Percentiles rank a stretch among this genome's conserved stretches.
Conservation (phyloP, 30 jellyfish, hydroid and myxozoan genomes). For the Pseudorhiza aurosa region DNA sequence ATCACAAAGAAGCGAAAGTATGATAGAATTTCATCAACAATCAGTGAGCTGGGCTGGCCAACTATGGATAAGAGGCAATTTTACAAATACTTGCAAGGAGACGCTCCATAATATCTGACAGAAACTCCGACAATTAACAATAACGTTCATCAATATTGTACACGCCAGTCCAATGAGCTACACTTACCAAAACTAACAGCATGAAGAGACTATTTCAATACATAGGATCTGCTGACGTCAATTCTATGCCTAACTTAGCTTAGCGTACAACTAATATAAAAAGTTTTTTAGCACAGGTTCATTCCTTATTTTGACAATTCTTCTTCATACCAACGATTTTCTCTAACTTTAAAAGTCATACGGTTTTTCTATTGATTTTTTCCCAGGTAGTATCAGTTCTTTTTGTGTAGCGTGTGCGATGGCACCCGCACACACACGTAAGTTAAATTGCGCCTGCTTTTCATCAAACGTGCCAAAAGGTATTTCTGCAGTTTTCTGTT, state of each 20-base stretch:
- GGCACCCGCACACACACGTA: too few relatives aligned
- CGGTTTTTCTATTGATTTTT: slow-evolving; percentile 18
- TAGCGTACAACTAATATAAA: slow-evolving; percentile 48
- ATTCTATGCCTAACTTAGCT: slow-evolving; percentile 63
- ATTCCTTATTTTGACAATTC: slow-evolving; percentile 14
- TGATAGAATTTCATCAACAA: slow-evolving; percentile 43
- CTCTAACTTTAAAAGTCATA: slow-evolving; percentile 1
- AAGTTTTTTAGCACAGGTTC: slow-evolving; percentile 29
- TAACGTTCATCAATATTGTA: slow-evolving; percentile 31
- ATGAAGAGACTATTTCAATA: slow-evolving; percentile 52
- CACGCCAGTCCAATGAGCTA: slow-evolving; percentile 52
- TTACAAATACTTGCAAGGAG: slow-evolving; percentile 44
- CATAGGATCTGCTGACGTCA: slow-evolving; percentile 63
- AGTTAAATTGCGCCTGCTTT: too few relatives aligned
- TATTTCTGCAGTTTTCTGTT: too few relatives aligned
- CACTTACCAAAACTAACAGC: slow-evolving; percentile 59
- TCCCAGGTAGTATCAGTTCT: too few relatives aligned
- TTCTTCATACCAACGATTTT: slow-evolving; percentile 16
- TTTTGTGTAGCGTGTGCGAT: too few relatives aligned
- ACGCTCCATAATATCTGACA: slow-evolving; percentile 36
- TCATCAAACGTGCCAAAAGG: too few relatives aligned
- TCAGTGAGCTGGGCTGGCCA: slow-evolving; percentile 64
- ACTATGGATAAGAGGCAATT: slow-evolving; percentile 48
- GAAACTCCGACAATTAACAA: slow-evolving; percentile 41
- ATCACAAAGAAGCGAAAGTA: slow-evolving; percentile 42